Evolutionary conservation across 2,113 vertebrate species (phyloP).

Genomic region (Sinocyclocheilus grahami): DNA sequence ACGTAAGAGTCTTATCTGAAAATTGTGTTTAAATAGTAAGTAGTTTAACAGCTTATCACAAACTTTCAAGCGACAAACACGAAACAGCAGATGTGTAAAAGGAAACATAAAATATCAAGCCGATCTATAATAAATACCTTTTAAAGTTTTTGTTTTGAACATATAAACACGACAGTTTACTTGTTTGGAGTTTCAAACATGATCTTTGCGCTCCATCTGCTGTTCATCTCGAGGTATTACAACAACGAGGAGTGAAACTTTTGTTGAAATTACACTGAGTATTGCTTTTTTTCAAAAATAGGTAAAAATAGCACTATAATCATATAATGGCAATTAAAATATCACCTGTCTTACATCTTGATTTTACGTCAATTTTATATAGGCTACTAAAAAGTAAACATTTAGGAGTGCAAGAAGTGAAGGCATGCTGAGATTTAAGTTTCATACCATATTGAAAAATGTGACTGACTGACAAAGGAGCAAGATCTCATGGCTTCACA

Average conservation of each 20-base stretch:
- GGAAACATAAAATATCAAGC: not conserved
- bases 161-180: too few species aligned
- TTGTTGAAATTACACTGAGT: not conserved
- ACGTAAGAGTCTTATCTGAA: fast-evolving
- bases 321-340: not conserved
- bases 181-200: conserved; percentile 40
- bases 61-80: not conserved
- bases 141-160: too few species aligned
- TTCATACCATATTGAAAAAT: not conserved
- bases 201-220: conserved; percentile 58
- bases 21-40: not conserved
- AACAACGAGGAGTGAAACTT: not conserved
- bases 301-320: not conserved
- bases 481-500: not conserved
- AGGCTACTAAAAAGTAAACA: too few species aligned
- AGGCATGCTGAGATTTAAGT: not conserved
- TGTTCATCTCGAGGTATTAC: conserved; percentile 18
- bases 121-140: too few species aligned
- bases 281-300: not conserved
- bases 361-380: not conserved
- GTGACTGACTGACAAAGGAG: not conserved
- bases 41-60: not conserved
- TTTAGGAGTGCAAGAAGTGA: not conserved
- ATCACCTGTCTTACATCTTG: not conserved
- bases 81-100: too few species aligned